Evolutionary conservation across 2,797 vertebrate genomes (phyloP).

Genomic region (Brotula barbata): DNA sequence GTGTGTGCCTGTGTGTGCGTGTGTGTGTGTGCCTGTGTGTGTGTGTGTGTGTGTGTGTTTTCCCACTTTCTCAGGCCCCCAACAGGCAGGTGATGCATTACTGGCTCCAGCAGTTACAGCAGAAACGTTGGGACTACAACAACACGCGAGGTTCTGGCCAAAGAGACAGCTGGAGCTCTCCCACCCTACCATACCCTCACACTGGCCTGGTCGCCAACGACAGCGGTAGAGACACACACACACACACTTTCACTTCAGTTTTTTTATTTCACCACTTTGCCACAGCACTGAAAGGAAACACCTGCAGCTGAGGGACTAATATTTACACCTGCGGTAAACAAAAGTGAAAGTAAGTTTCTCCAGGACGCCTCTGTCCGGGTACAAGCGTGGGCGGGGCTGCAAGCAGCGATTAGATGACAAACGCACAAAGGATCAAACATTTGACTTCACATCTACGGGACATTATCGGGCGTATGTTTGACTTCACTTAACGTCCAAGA

Average conservation of each 20-base stretch:
- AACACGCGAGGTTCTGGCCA: conserved; percentile 79
- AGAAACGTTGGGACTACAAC: conserved; percentile 96
- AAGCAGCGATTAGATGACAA: too few relatives aligned
- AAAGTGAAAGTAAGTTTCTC: neutral
- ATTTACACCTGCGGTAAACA: conserved; percentile 30
- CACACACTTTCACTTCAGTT: neutral
- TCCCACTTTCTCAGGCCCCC: conserved; percentile 83
- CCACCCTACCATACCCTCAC: conserved; percentile 74
- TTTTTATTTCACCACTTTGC: neutral
- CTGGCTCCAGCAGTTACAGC: conserved; percentile 96
- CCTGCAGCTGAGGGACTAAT: conserved; percentile 13
- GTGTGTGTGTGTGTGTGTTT: conserved; percentile 14
- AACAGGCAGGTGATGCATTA: conserved; percentile 90
- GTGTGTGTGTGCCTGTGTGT: conserved; percentile 1
- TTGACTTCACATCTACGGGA: too few relatives aligned
- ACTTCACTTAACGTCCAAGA: too few relatives aligned
- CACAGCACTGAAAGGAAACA: conserved; percentile 30
- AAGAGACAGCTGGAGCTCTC: conserved; percentile 83
- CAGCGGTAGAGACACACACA: conserved; percentile 74
- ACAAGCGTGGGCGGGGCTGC: too few relatives aligned
- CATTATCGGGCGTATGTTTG: too few relatives aligned
- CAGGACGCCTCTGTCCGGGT: too few relatives aligned
- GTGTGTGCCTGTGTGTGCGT: neutral
- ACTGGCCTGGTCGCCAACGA: conserved; percentile 93
- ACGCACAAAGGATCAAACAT: too few relatives aligned